Evolutionary conservation across 2,888 invertebrate genomes (phyloP).

Genomic region (Carterocephalus palaemon): DNA sequence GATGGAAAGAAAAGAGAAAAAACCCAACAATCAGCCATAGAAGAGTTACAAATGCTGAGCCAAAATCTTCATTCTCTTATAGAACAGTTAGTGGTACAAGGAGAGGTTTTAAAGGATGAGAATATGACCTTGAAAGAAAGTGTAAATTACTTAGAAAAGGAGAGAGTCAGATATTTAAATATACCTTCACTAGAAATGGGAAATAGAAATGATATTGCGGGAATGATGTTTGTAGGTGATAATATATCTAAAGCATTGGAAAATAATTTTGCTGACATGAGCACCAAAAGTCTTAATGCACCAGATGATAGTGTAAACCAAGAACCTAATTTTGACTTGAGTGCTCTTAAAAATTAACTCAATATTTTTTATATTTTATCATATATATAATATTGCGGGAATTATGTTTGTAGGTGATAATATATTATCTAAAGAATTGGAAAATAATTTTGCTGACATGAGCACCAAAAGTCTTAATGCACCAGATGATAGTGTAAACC

Average conservation of each 20-base stretch:
- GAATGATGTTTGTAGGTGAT: constrained; percentile 28
- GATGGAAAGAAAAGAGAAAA: constrained; percentile 79
- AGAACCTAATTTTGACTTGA: constrained; percentile 58
- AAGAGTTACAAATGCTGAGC: constrained; percentile 83
- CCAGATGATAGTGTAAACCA: constrained; percentile 38
- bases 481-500: constrained; percentile 37
- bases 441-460: constrained; percentile 34
- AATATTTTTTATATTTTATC: no score
- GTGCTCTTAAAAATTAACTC: constrained; percentile 54
- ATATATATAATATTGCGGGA: constrained; percentile 19
- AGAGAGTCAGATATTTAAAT: constrained; percentile 67
- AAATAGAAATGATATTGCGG: constrained; percentile 20
- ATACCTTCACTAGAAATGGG: constrained; percentile 43
- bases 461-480: constrained; percentile 36
- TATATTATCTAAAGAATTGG: constrained; percentile 43
- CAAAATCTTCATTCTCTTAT: constrained; percentile 77
- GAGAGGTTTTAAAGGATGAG: constrained; percentile 83
- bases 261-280: constrained; percentile 33
- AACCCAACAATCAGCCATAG: constrained; percentile 80
- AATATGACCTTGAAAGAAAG: constrained; percentile 78
- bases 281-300: constrained; percentile 36
- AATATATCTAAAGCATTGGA: constrained; percentile 42
- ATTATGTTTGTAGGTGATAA: constrained; percentile 28
- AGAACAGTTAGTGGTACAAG: constrained; percentile 80
- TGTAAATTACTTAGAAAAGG: constrained; percentile 77